Percentiles rank a stretch among this genome's conserved stretches.
phyloP scores from a whole-genome alignment of 1,140 invertebrate species.

The Pararge aegeria region DNA sequence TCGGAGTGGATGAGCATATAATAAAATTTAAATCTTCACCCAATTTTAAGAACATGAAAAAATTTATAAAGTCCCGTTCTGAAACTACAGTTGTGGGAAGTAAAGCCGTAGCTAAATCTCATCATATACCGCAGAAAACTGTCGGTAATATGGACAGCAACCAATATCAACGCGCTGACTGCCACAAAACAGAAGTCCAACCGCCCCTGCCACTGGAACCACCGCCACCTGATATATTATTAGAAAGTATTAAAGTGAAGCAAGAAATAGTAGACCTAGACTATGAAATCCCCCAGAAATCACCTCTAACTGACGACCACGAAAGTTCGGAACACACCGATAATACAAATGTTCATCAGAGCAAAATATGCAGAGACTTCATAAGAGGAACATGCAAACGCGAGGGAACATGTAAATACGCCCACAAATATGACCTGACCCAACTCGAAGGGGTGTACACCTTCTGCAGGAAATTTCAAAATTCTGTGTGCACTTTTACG shows the following conservation, averaged over 20 bases:
- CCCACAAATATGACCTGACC: slow-evolving; percentile 43
- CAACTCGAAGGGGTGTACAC: slow-evolving; percentile 48
- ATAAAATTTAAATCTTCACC: slow-evolving; percentile 52
- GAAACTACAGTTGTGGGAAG: slow-evolving; percentile 29
- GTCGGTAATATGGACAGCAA: slow-evolving; percentile 11
- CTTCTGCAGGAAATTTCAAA: slow-evolving; percentile 59
- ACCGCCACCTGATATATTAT: slow-evolving; percentile 30
- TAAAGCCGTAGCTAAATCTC: no score
- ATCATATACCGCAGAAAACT: no score
- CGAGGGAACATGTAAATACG: slow-evolving; percentile 43
- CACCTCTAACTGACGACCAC: neutral
- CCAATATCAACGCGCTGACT: neutral
- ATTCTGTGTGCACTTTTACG: slow-evolving; percentile 38
- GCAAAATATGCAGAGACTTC: slow-evolving; percentile 48
- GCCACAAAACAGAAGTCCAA: slow-evolving; percentile 29
- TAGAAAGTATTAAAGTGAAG: slow-evolving; percentile 29
- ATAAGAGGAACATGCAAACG: slow-evolving; percentile 49
- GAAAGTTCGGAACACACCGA: neutral
- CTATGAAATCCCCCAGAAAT: slow-evolving; percentile 16
- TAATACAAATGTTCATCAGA: neutral
- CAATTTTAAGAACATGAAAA: slow-evolving; percentile 63
- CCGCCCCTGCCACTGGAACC: slow-evolving; percentile 40
- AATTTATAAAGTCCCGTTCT: slow-evolving; percentile 47
- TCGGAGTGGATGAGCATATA: slow-evolving; percentile 33
- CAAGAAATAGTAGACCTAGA: slow-evolving; percentile 36